Percentiles rank a stretch among this genome's conserved stretches.
Evolutionary conservation across 2,113 vertebrate species (phyloP).

Genomic region (Poicephalus meyeri): DNA sequence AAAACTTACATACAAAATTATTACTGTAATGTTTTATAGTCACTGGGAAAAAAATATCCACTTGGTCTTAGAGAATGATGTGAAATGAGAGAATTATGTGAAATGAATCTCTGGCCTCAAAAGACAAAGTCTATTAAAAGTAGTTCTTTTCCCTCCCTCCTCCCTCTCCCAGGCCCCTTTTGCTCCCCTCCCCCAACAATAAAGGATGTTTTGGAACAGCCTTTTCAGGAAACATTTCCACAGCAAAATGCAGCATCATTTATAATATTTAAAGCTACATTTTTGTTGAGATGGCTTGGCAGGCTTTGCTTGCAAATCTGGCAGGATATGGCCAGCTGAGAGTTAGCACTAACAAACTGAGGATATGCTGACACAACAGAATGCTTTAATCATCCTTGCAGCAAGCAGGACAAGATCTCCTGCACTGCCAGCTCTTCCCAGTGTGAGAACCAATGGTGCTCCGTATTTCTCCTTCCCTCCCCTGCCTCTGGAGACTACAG

Average conservation of each 20-base stretch:
- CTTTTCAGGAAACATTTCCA: conserved; percentile 74
- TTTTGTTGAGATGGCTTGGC: conserved; percentile 86
- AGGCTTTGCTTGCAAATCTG: conserved; percentile 81
- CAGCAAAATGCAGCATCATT: conserved; percentile 71
- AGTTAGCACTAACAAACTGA: conserved; percentile 81
- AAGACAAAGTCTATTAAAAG: conserved; percentile 61
- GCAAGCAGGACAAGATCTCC: conserved; percentile 74
- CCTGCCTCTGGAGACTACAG: conserved; percentile 70
- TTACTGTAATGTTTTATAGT: conserved; percentile 50
- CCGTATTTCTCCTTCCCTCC: conserved; percentile 75
- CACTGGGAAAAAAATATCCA: conserved; percentile 42
- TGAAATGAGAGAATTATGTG: conserved; percentile 58
- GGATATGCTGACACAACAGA: conserved; percentile 91
- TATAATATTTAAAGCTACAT: conserved; percentile 74
- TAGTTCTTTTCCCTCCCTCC: conserved; percentile 46
- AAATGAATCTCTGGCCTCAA: conserved; percentile 56
- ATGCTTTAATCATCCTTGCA: conserved; percentile 85
- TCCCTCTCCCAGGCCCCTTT: conserved; percentile 61
- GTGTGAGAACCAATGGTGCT: conserved; percentile 73
- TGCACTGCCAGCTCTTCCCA: conserved; percentile 82
- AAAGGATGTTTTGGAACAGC: conserved; percentile 67
- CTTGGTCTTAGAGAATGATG: conserved; percentile 43
- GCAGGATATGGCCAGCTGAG: conserved; percentile 85
- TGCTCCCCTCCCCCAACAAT: conserved; percentile 40
- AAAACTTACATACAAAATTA: conserved; percentile 54